Conservation (phyloP, 2,888 invertebrate species). For the Entomobrya proxima region DNA sequence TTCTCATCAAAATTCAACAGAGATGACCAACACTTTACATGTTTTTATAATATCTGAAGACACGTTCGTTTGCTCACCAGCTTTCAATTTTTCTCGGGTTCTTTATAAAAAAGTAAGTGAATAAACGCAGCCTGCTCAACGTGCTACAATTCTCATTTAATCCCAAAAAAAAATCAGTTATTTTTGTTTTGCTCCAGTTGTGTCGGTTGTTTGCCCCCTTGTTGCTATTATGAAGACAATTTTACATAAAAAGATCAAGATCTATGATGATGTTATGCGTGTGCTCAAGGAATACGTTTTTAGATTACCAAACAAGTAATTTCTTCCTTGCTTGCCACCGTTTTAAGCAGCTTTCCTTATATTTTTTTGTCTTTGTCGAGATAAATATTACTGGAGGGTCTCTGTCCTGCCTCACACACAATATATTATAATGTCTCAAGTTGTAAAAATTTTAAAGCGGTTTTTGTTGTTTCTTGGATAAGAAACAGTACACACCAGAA, state of each 20-base stretch:
- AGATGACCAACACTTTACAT: slow-evolving; percentile 57
- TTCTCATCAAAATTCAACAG: slow-evolving; percentile 64
- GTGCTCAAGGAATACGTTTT: slow-evolving; percentile 48
- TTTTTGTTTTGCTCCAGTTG: slow-evolving; percentile 37
- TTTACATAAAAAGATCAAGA: slow-evolving; percentile 58
- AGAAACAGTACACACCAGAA: not conserved
- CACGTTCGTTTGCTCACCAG: slow-evolving; percentile 42
- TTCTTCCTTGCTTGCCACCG: not conserved
- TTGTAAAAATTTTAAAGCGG: not conserved
- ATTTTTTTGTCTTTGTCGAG: slow-evolving; percentile 35
- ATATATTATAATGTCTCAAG: slow-evolving; percentile 24
- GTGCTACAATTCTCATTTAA: slow-evolving; percentile 6
- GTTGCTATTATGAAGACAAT: slow-evolving; percentile 43
- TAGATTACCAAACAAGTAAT: slow-evolving; percentile 52
- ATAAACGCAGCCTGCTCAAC: slow-evolving; percentile 9
- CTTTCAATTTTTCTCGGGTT: slow-evolving; percentile 38
- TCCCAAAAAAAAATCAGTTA: not conserved
- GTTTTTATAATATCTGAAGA: slow-evolving; percentile 45
- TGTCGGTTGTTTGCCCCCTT: slow-evolving; percentile 36
- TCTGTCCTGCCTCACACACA: slow-evolving; percentile 25
- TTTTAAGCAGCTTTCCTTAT: slow-evolving; percentile 28
- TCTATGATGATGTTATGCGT: slow-evolving; percentile 59
- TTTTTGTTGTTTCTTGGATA: not conserved
- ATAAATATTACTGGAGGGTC: slow-evolving; percentile 51
- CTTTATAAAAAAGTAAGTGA: slow-evolving; percentile 19